Base-by-base conservation (phyloP, 2,888 invertebrate genomes). In the Drosophila niveifrons region DNA sequence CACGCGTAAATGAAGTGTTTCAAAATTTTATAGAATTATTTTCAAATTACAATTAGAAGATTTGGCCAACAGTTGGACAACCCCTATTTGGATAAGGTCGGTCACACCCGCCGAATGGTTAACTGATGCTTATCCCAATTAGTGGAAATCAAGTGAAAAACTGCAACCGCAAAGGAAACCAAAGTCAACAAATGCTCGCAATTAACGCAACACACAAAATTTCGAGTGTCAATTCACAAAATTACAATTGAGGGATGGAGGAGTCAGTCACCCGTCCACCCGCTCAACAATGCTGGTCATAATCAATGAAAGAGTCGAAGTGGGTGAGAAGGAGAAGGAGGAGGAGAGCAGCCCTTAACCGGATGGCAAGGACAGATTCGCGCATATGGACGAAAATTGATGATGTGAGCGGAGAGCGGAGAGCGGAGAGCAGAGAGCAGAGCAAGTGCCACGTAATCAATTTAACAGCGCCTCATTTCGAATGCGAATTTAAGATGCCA, bases 401-500 rank as follows among this genome's bases (percentile, higher is more conserved):
- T 89, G 84, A 89, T 79, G 84, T 76, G 78, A 86, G 72, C 4
- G 0, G 18, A 18, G 18, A 18, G 3, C 18, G 3, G 23, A 23
- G 23, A 6, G 36, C 36, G 0, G n/a, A 36, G 36, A 11, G n/a
- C n/a, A 0, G 36, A 36, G 36, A 11, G 3, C 0, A 36, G 18
- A 44, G 47, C 84, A 87, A 84, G 89, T 85, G 89, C 72, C 77
- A 86, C 87, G 79, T 87, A 85, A 85, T 85, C 87, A 85, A 89
- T 89, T 85, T 89, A 84, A 63, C 79, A 59, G 65, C 48, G 73
- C 68, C 72, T 83, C 78, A 78, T 79, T 86, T 77, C 70, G 65
- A 87, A 85, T 87, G 87, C 82, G 87, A 85, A 89, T 87, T 85
- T 89, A 85, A 85, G 89, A 77, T 79, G 82, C 74, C 65, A 87